phyloP scores from a whole-genome alignment of 2,797 vertebrate species.

The Chrysocyon brachyurus region DNA sequence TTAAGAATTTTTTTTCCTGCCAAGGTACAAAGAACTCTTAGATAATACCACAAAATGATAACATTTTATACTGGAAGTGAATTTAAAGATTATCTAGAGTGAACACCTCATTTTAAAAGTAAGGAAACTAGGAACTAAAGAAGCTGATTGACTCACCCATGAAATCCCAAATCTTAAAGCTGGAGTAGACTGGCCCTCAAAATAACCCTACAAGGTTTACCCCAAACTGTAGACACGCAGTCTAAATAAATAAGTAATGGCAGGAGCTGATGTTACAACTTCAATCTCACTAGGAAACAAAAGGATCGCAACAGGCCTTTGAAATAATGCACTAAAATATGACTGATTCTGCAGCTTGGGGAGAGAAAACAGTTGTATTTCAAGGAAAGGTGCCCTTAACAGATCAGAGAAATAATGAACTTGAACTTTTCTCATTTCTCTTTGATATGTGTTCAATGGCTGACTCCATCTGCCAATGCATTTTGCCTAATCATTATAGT shows the following conservation, averaged over 20 bases:
- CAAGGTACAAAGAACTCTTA: not conserved
- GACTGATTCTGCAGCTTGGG: not conserved
- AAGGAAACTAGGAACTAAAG: not conserved
- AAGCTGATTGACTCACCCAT: not conserved
- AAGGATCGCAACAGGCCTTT: not conserved
- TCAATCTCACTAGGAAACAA: constrained; percentile 15
- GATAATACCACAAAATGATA: not conserved
- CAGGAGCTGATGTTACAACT: not conserved
- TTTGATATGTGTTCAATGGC: not conserved
- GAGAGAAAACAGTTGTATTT: not conserved
- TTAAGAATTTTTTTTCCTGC: not conserved
- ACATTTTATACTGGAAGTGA: not conserved
- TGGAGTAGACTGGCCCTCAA: not conserved
- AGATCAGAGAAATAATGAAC: not conserved
- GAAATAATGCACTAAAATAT: not conserved
- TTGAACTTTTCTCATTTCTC: not conserved
- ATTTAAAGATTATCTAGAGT: not conserved
- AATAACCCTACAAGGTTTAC: not conserved
- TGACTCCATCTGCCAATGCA: not conserved
- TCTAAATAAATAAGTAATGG: constrained; percentile 8
- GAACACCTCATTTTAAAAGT: not conserved
- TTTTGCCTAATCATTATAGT: constrained; percentile 30
- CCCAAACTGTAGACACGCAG: not conserved
- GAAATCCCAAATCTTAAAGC: not conserved
- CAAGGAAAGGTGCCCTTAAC: not conserved